Conservation (phyloP, 92 coral and sea anemone species). For the Palythoa grandis region DNA sequence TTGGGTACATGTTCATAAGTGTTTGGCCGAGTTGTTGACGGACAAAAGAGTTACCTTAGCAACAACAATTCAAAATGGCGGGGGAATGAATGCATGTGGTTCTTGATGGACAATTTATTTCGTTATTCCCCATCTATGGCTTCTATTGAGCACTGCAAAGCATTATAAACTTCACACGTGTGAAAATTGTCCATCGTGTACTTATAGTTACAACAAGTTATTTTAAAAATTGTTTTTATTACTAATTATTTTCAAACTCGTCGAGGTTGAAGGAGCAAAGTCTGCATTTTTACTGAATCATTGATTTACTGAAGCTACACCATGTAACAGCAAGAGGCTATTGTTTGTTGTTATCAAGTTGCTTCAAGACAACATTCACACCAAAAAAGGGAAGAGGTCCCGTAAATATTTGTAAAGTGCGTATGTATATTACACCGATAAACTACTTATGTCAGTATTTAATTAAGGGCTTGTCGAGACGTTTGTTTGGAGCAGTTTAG, state of each 20-base stretch:
- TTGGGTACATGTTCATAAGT: neutral
- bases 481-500: neutral
- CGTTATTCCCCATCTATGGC: neutral
- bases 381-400: neutral
- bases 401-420: neutral
- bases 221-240: too few relatives aligned
- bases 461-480: neutral
- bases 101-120: neutral
- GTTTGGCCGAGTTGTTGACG: neutral
- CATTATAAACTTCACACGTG: too few relatives aligned
- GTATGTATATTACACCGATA: neutral
- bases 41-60: constrained; percentile 25
- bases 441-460: neutral
- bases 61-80: constrained; percentile 41
- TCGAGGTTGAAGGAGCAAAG: neutral
- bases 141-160: neutral
- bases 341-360: neutral
- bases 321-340: neutral
- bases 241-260: too few relatives aligned
- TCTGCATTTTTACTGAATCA: neutral
- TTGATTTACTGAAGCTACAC: neutral
- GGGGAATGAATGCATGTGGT: neutral
- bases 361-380: neutral
- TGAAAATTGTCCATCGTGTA: too few relatives aligned
- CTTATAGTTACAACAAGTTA: too few relatives aligned